Base-by-base conservation (phyloP, 2,113 vertebrate species). In the Gnathonemus echidnorhynchus region DNA sequence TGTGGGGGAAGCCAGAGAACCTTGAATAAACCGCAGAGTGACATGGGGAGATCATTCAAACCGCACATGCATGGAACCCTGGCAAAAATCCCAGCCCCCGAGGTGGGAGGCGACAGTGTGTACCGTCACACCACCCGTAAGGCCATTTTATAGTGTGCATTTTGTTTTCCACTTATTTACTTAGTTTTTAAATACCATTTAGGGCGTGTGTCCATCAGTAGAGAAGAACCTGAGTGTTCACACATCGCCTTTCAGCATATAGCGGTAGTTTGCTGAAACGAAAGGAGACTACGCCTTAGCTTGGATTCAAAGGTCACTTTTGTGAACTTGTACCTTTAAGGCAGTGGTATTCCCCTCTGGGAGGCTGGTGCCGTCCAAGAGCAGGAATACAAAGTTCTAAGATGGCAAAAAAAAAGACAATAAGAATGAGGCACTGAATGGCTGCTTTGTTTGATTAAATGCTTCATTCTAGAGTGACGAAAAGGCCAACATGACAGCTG, bases 401-500 rank as follows among this genome's bases (percentile, higher is more conserved):
- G 9, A 24, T 17, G 62, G 13, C n/a, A 74, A 35, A 27, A 42
- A 52, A 53, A 53, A 21, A 50, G 1, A 49, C 45, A 50, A 35
- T 15, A 17, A 15, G 21, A 74, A 9, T 17, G 35, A 70, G 53
- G 2, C 62, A 74, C 19, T 58, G 21, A 31, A 21, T 58, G 46
- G 11, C 56, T 27, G 39, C 45, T 31, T 48, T n/a, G 5, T 19
- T 56, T 2, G 19, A 17, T 88, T 11, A 70, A 70, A 66, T 27
- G 27, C n/a, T 5, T 66, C n/a, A 42, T 70, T 31, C 45, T 74
- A 17, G 48, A 56, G 24, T 2, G 39, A 42, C 24, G 13, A 89
- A 50, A 7, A 15, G 0, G 21, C 35, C 15, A 11, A 77, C 35
- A 95, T 95, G 94, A 92, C 89, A 10, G 89, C 90, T 35, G 35